Evolutionary conservation across 2,113 vertebrate genomes (phyloP), one percentile per base, ranked within the genome.

Genomic region (Coptodon bakossiorum): DNA sequence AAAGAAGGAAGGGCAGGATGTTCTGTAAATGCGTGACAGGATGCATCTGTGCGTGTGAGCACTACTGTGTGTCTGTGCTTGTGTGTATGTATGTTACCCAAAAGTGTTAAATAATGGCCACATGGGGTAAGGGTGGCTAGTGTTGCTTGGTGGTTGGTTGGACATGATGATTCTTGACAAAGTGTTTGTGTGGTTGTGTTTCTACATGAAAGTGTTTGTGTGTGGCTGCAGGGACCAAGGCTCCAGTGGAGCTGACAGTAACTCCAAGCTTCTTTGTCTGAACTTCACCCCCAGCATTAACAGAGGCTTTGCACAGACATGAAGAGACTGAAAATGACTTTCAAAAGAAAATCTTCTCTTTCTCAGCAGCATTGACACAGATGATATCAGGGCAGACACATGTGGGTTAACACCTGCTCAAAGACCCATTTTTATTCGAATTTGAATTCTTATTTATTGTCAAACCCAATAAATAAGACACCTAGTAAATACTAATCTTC

Each of bases 131-230:
- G 86, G 85, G 81, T 88, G 84, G 87, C 73, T 90, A 31, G 88
- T 93, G 92, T 89, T 92, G 89, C 76, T 89, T 90, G 82, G 73
- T 76, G 81, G 52, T 81, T 90, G 85, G 85, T 81, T 90, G 85
- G 85, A 91, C 87, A 84, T 88, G 66, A 90, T 93, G 81, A 86
- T 81, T 90, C 38, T 80, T 91, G 92, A 91, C 91, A 90, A 81
- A 85, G 85, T 90, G 90, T 92, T 10, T 89, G 24, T 73, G 76
- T 43, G 68, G 61, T 89, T 81, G 22, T 73, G 24, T 84, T 36
- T 91, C 56, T 83, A 50, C 81, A 63, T 82, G 11, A 84, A 76
- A 9, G 31, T 68, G 71, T 89, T 29, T 85, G 73, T 90, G 85
- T 76, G 83, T 79, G 40, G 27, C 68, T 81, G 82, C 7, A 79